A percentile compares a stretch with the other conserved stretches of the same genome.
These are phyloP conservation scores for Psilopsiagon aymara DNA, from an alignment of 2,113 vertebrate species.

Conservation along the genomic window DNA sequence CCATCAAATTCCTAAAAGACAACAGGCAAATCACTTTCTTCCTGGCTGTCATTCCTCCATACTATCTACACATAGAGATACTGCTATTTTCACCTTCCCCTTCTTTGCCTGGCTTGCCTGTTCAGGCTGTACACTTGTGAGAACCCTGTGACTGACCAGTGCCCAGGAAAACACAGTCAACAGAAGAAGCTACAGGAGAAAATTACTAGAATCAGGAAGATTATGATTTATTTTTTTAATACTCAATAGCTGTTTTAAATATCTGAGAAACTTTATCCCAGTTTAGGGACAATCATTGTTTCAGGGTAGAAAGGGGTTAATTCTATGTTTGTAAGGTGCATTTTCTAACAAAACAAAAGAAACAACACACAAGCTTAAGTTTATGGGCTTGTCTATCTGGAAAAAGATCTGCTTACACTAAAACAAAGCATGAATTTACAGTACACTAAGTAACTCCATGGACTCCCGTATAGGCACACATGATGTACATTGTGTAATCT, in stretches of 20 bases:
- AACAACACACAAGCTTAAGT: background rate
- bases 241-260: background rate
- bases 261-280: background rate
- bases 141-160: background rate
- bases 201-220: background rate
- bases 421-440: conserved; percentile 1
- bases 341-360: background rate
- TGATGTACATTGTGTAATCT: background rate
- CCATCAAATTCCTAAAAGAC: background rate
- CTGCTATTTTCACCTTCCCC: background rate
- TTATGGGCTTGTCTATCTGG: background rate
- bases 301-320: background rate
- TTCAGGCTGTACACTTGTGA: background rate
- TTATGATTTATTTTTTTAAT: background rate
- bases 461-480: background rate
- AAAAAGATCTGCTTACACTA: background rate
- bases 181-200: background rate
- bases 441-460: background rate
- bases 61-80: background rate
- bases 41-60: background rate
- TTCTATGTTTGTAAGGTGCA: background rate
- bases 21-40: background rate
- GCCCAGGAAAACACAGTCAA: background rate
- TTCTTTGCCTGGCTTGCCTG: background rate
- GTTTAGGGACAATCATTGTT: background rate